Conservation (phyloP, 2,113 vertebrate species). For the Lota lota region DNA sequence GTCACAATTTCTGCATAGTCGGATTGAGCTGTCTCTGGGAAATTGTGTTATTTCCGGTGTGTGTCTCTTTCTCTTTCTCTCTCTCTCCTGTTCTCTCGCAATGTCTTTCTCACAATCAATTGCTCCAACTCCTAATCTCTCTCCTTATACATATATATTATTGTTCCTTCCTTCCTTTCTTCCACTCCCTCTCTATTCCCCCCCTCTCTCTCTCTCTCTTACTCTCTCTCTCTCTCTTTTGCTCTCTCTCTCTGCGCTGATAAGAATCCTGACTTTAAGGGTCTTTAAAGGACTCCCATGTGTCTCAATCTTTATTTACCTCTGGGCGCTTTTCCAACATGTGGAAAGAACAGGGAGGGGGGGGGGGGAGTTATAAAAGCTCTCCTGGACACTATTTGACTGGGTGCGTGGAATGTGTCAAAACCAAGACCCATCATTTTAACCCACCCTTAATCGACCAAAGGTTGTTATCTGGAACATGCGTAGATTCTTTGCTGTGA, state of each 20-base stretch:
- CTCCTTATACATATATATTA: too few relatives aligned
- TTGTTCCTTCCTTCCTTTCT: too few relatives aligned
- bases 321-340: slow-evolving; percentile 22
- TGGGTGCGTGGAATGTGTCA: not conserved
- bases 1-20: slow-evolving; percentile 10
- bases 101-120: too few relatives aligned
- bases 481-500: not conserved
- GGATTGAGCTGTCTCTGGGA: slow-evolving; percentile 9
- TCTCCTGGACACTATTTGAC: not conserved
- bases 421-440: slow-evolving; percentile 3
- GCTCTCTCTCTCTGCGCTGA: slow-evolving; percentile 11
- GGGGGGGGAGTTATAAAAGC: slow-evolving; percentile 1
- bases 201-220: not conserved
- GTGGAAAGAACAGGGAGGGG: slow-evolving; percentile 11
- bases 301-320: slow-evolving; percentile 20
- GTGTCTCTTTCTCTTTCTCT: too few relatives aligned
- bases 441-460: not conserved
- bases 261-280: slow-evolving; percentile 34
- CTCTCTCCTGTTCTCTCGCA: too few relatives aligned
- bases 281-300: slow-evolving; percentile 31
- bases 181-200: not conserved
- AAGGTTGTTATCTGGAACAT: not conserved
- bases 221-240: not conserved
- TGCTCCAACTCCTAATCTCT: too few relatives aligned
- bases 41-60: slow-evolving; percentile 12